A percentile compares a stretch with the other conserved stretches of the same genome.
These are phyloP conservation scores for Fissipunctia ypsillon DNA, from an alignment of 2,888 invertebrate genomes.

Conservation along the genomic window DNA sequence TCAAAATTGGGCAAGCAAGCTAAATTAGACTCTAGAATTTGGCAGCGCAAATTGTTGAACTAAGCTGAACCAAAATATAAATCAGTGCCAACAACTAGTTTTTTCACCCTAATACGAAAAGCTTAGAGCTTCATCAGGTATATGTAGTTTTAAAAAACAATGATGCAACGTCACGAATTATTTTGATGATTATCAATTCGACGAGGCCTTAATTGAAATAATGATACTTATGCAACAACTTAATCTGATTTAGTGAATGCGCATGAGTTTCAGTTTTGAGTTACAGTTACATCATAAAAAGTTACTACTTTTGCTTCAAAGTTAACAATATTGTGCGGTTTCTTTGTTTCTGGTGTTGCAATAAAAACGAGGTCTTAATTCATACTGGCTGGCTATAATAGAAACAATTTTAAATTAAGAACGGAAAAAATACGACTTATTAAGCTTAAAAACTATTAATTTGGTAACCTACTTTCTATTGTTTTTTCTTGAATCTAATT, in stretches of 20 bases:
- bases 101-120: constrained; percentile 53
- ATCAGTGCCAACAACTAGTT: constrained; percentile 61
- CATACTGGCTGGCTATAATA: background rate
- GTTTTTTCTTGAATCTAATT: background rate
- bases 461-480: constrained; percentile 18
- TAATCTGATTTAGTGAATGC: constrained; percentile 65
- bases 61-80: constrained; percentile 31
- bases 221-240: constrained; percentile 73
- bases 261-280: constrained; percentile 69
- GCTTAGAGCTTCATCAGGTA: constrained; percentile 18
- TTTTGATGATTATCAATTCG: constrained; percentile 67
- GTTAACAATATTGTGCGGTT: constrained; percentile 36
- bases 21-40: constrained; percentile 12
- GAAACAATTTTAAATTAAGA: constrained; percentile 4
- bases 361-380: constrained; percentile 19
- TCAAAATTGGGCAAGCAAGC: background rate
- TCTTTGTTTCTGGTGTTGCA: constrained; percentile 34
- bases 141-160: constrained; percentile 55
- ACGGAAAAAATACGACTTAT: background rate
- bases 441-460: constrained; percentile 4
- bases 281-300: constrained; percentile 69
- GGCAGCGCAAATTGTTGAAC: constrained; percentile 12
- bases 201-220: constrained; percentile 72
- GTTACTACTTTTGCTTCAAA: constrained; percentile 66
- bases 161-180: constrained; percentile 63